Percentiles rank a stretch among this genome's conserved stretches.
Conservation (phyloP, 30 jellyfish, hydroid and myxozoan species). For the Rhopilema esculentum region DNA sequence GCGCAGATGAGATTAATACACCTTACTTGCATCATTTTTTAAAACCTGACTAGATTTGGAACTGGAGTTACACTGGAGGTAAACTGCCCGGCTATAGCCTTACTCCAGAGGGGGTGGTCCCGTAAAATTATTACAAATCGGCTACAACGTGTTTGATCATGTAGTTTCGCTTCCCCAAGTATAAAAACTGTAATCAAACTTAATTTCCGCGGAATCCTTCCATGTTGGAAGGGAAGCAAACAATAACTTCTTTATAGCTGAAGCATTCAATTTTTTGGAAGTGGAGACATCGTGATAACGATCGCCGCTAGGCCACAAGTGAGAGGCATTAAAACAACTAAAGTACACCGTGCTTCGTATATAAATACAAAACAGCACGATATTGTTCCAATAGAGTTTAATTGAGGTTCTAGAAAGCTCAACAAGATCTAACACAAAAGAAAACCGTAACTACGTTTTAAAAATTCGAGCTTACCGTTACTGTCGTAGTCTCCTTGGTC, state of each 20-base stretch:
- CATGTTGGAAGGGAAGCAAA: not conserved
- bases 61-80: too few relatives aligned
- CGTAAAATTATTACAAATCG: not conserved
- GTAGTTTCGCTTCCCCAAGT: not conserved
- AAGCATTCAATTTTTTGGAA: not conserved
- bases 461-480: constrained; percentile 39
- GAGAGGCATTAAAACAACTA: not conserved
- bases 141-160: not conserved
- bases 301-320: not conserved
- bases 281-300: not conserved
- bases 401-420: not conserved
- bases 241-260: not conserved
- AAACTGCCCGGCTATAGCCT: too few relatives aligned
- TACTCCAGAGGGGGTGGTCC: not conserved
- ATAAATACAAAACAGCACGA: not conserved
- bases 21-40: too few relatives aligned
- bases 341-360: not conserved
- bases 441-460: not conserved
- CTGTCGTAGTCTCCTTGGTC: constrained; percentile 81
- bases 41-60: too few relatives aligned
- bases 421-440: too few relatives aligned
- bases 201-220: not conserved
- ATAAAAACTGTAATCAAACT: not conserved
- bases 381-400: not conserved
- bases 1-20: too few relatives aligned